Percentiles rank a stretch among this genome's conserved stretches.
phyloP scores from a whole-genome alignment of 2,888 invertebrate species.

The Phalera bucephala region DNA sequence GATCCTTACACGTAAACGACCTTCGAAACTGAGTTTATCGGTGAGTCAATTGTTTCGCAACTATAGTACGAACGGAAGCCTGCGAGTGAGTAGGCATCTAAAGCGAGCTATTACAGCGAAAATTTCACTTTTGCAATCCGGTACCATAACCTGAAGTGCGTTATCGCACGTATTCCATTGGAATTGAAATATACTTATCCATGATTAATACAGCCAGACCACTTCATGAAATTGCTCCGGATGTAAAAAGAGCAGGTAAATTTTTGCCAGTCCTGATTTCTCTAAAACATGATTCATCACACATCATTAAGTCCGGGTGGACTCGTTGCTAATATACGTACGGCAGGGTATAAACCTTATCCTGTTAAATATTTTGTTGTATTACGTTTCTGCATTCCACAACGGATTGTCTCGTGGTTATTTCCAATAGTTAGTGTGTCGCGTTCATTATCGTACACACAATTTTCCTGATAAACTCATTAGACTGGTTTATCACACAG shows the following conservation, averaged over 20 bases:
- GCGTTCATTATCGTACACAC: conserved; percentile 11
- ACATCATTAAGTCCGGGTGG: neutral
- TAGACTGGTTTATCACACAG: conserved; percentile 10
- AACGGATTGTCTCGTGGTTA: conserved; percentile 5
- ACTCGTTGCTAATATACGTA: neutral
- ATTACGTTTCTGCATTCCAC: neutral
- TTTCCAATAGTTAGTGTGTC: conserved; percentile 5
- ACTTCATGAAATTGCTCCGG: no score
- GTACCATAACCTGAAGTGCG: conserved; percentile 15
- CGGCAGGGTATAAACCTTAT: neutral
- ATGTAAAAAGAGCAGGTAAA: no score
- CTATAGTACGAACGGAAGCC: conserved; percentile 15
- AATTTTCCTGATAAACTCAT: conserved; percentile 43
- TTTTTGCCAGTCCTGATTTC: neutral
- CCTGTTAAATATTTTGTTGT: neutral
- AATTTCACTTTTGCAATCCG: conserved; percentile 35
- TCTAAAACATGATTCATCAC: neutral
- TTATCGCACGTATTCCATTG: no score
- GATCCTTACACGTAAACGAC: conserved; percentile 2
- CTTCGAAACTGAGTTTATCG: conserved; percentile 14
- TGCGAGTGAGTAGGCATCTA: conserved; percentile 3
- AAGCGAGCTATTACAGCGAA: conserved; percentile 11
- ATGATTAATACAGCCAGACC: no score
- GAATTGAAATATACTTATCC: no score
- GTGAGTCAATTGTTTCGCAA: conserved; percentile 30